These are phyloP conservation scores for Lacerta viridis DNA, from an alignment of 2,797 vertebrate genomes.

Conservation along the genomic window DNA sequence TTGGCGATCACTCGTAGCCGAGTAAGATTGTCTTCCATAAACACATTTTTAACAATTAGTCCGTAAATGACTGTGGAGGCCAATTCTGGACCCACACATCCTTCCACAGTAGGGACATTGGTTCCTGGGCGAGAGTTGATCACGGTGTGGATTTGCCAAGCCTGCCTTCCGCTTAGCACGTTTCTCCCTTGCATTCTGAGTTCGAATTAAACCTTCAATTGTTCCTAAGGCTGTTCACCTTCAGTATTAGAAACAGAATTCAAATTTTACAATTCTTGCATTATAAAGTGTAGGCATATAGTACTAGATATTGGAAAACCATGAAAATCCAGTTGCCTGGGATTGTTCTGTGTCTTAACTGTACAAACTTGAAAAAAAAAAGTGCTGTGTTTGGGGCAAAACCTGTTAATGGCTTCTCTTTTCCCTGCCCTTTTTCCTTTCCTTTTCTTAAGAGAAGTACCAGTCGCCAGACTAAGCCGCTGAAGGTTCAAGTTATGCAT, in stretches of 20 bases:
- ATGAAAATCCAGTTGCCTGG: background rate
- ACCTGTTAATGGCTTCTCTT: background rate
- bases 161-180: too few relatives aligned
- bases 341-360: background rate
- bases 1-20: too few relatives aligned
- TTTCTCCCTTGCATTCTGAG: too few relatives aligned
- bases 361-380: background rate
- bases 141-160: too few relatives aligned
- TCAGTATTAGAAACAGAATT: background rate
- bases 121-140: too few relatives aligned
- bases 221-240: background rate
- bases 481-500: slow-evolving; percentile 97
- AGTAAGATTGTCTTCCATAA: too few relatives aligned
- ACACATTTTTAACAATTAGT: too few relatives aligned
- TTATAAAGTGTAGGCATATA: background rate
- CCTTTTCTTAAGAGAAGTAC: slow-evolving; percentile 91
- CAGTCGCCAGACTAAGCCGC: slow-evolving; percentile 94
- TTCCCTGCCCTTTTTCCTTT: slow-evolving; percentile 31
- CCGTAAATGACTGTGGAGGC: too few relatives aligned
- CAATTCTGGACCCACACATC: too few relatives aligned
- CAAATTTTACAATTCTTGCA: background rate
- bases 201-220: background rate
- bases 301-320: background rate
- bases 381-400: background rate
- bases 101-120: too few relatives aligned